These are phyloP conservation scores for Sinohyriopsis cumingii DNA, from an alignment of 2,888 invertebrate species.

Conservation along the genomic window DNA sequence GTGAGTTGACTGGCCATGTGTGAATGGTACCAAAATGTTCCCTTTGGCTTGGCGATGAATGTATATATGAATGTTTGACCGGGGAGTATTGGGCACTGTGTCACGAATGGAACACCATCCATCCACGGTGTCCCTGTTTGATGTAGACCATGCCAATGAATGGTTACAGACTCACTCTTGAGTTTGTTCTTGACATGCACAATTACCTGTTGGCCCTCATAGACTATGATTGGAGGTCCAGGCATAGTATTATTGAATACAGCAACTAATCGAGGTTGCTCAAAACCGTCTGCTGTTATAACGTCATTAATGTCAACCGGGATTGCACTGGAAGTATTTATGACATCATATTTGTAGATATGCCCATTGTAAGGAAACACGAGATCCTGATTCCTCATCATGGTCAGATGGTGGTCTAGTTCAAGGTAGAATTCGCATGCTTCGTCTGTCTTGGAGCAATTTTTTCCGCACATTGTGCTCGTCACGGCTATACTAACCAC, in stretches of 20 bases:
- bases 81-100: conserved; percentile 53
- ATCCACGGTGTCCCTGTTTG: conserved; percentile 47
- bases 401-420: conserved; percentile 40
- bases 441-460: conserved; percentile 24
- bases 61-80: conserved; percentile 42
- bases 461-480: neutral
- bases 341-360: conserved; percentile 47
- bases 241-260: conserved; percentile 59
- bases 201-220: conserved; percentile 52
- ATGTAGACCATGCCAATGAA: conserved; percentile 62
- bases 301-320: conserved; percentile 45
- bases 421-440: conserved; percentile 41
- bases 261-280: conserved; percentile 39
- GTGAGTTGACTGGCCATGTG: conserved; percentile 39
- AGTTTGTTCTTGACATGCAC: conserved; percentile 54
- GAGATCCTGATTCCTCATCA: conserved; percentile 40
- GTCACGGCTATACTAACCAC: no score
- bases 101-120: conserved; percentile 54
- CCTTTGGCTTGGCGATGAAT: conserved; percentile 25
- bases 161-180: conserved; percentile 36
- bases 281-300: conserved; percentile 58
- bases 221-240: conserved; percentile 60
- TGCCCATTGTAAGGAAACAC: conserved; percentile 40
- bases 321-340: conserved; percentile 27
- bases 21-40: conserved; percentile 51